Percentiles rank a stretch among this genome's conserved stretches.
Conservation (phyloP, 2,113 vertebrate species). For the Paraplagusia blochii region DNA sequence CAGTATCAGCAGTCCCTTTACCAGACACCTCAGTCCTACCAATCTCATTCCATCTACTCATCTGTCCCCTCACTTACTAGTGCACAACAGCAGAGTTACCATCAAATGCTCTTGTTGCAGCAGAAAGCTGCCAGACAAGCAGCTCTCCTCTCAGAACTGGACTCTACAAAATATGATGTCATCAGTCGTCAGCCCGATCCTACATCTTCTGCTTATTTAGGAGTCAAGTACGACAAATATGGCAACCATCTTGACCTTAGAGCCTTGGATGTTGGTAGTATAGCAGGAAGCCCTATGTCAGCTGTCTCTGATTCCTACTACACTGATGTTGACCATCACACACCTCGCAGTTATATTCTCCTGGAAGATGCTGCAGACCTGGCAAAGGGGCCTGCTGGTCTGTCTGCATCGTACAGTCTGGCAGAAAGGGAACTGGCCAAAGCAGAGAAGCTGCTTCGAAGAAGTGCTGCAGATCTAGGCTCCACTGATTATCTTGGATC, state of each 20-base stretch:
- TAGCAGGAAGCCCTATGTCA: conserved; percentile 91
- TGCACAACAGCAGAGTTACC: conserved; percentile 90
- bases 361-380: conserved; percentile 96
- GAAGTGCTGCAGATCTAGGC: conserved; percentile 82
- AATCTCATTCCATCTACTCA: conserved; percentile 89
- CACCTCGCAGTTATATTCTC: conserved; percentile 88
- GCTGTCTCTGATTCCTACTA: conserved; percentile 95
- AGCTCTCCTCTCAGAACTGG: conserved; percentile 85
- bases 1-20: conserved; percentile 91
- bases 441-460: conserved; percentile 87
- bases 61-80: conserved; percentile 87
- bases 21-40: conserved; percentile 88
- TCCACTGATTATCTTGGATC: conserved; percentile 90
- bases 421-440: conserved; percentile 94
- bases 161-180: conserved; percentile 94
- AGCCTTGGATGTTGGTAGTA: conserved; percentile 86
- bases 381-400: conserved; percentile 82
- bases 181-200: conserved; percentile 88
- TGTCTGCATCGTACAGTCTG: conserved; percentile 87
- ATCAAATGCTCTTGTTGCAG: conserved; percentile 91
- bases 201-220: conserved; percentile 84
- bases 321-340: conserved; percentile 90
- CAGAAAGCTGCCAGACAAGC: conserved; percentile 88
- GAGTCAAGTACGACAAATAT: conserved; percentile 94
- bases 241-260: conserved; percentile 89